Evolutionary conservation across 2,888 invertebrate species (phyloP), one percentile per base, ranked within the genome.

Genomic region (Cinara cedri): DNA sequence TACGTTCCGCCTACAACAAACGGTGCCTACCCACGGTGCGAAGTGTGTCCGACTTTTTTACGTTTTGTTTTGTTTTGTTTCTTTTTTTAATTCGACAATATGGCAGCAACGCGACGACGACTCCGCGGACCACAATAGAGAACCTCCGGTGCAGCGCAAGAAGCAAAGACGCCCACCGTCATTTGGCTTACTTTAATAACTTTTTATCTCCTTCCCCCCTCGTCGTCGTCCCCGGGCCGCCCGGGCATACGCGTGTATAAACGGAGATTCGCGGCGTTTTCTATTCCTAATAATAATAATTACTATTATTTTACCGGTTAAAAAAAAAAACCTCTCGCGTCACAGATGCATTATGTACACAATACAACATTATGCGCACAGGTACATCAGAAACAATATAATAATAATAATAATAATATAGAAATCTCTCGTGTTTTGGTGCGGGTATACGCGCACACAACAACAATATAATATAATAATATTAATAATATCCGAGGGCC

Each of bases 111-210:
- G 8, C 3, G 3, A 34, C 51, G 68, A 26, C 26, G 68, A 19
- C 26, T 34, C 3, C 34, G 34, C 34, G 34, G 34, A 6, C 34
- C 34, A 34, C 34, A 34, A 34, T 34, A 34, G 34, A 34, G 34
- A 34, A 34, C 34, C 34, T 6, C 3, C 34, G 6, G 3, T 3
- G 3, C 34, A 34, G 3, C 34, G 34, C 6, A 6, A 34, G 34
- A 34, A 34, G 34, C 34, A 34, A 60, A 65, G 57, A 76, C 76
- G 68, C 55, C 76, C 66, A 49, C 76, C 76, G 57, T 76, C 66
- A 76, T 76, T 68, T 68, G 76, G 46, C 76, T 76, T 75, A 75
- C 63, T 75, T 26, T 65, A 4, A 6, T 6, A 3, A 34, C 6
- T 34, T 34, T 4, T 4, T 3, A 34, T 34, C 34, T 6, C 34